phyloP scores from a whole-genome alignment of 2,113 vertebrate genomes.

The Burhinus bistriatus region DNA sequence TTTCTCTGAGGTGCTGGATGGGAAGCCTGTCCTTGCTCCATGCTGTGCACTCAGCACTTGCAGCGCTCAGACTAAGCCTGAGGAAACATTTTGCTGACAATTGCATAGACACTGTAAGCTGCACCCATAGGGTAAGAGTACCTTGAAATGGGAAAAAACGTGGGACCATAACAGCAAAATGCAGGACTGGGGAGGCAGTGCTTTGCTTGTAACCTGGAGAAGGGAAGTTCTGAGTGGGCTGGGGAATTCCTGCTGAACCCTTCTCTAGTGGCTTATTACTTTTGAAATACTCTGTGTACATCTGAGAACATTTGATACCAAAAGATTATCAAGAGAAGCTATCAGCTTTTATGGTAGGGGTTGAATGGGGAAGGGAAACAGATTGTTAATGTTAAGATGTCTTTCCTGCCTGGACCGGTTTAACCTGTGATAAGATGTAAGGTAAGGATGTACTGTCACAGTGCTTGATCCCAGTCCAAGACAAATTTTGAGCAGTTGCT shows the following conservation, averaged over 20 bases:
- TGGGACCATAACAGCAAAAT: background rate
- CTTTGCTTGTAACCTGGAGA: background rate
- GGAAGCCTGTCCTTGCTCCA: background rate
- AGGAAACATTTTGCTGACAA: background rate
- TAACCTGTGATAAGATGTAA: background rate
- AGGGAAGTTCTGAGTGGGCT: background rate
- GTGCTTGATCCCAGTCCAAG: background rate
- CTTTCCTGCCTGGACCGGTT: background rate
- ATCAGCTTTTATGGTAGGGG: background rate
- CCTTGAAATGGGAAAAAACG: background rate
- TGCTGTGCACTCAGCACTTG: background rate
- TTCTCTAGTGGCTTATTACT: background rate
- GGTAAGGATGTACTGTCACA: background rate
- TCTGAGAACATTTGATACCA: background rate
- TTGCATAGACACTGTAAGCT: background rate
- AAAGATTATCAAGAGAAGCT: background rate
- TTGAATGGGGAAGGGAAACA: background rate
- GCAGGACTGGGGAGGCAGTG: background rate
- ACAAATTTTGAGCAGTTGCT: background rate
- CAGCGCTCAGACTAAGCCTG: background rate
- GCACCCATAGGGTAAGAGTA: background rate
- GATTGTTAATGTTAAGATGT: background rate
- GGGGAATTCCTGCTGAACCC: background rate
- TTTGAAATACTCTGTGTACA: background rate
- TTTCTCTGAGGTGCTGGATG: background rate